Base-by-base conservation (phyloP, 2,888 invertebrate species). In the Hypena proboscidalis region DNA sequence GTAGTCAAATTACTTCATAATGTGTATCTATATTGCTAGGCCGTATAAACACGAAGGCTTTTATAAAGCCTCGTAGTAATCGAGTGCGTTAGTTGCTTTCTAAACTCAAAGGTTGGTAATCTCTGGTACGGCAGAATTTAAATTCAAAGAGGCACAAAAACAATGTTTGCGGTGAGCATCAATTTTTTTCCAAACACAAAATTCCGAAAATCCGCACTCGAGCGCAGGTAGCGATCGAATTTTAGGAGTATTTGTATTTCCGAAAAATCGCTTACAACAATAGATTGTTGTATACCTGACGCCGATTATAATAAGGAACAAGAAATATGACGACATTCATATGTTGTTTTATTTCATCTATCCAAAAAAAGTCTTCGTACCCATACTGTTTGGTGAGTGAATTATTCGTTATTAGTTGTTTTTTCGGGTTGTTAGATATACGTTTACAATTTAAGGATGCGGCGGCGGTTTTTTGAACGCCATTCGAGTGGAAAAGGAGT, bases 101-200 rank as follows among this genome's bases (percentile, higher is more conserved):
- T 35, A 34, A 26, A 25, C 10, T 22, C 8, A 53, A 65, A 65
- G 46, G 80, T 80, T 80, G 49, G 17, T 33, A 15, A 77, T 47
- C 69, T 43, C 83, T 80, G 80, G 10, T 8, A 43, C 36, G 44
- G 46, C 46, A 55, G 53, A 57, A 70, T 73, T 67, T 63, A 59
- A 70, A 71, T 76, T 74, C 72, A 71, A 70, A 73, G 70, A 58
- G 43, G 36, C 59, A 88, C 77, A 90, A 87, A 89, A 87, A 89
- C 90, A 87, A 88, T 89, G 88, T 89, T 89, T 89, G 89, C 81
- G 90, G 90, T 83, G 84, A 84, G 79, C 84, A 81, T 85, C 69
- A 72, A 64, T 52, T 76, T 87, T 90, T 85, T 90, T 87, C 75
- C 65, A 84, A 84, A 84, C 74, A 74, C 76, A 39, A 79, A 82